Base-by-base conservation (phyloP, 2,113 vertebrate species). In the Cepphus grylle region DNA sequence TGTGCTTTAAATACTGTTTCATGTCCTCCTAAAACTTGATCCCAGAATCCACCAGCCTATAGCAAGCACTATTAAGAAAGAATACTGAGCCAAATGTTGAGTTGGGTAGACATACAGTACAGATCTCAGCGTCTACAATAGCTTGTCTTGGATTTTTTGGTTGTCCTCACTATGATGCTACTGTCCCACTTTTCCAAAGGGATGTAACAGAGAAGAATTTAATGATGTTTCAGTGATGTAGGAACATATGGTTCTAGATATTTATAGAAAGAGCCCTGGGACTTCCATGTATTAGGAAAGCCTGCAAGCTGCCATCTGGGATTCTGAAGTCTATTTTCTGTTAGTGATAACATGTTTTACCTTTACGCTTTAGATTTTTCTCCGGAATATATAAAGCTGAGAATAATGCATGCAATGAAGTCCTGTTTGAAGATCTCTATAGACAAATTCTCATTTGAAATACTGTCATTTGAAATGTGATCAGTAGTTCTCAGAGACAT, bases 261-360 rank as follows among this genome's bases (percentile, higher is more conserved):
- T 96, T 95, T 93, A 92, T 88, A 56, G 94, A 55, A 84, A 78
- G 61, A 89, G 86, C 92, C 77, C 52, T 81, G 91, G 92, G 77
- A 86, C 77, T 79, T 69, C 69, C 82, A 59, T 27, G 49, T 27
- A 36, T 15, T 20, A 61, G 90, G 86, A 86, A 90, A 93, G 90
- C 63, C 92, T 89, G 77, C 61, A 65, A 76, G 80, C 83, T 92
- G 82, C 82, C 94, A 84, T 81, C 80, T 92, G 94, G 56, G 83
- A 40, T 45, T 55, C 90, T 74, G 23, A 53, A 67, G 55, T 23
- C 66, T 58, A 4, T 53, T 77, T 92, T 67, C 69, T 77, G 38
- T 38, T 77, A 56, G 38, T 43, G 72, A 62, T 36, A 91, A 74
- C 52, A 79, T 14, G n/a, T 80, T 93, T 81, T 76, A 71, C 34